A percentile compares a stretch with the other conserved stretches of the same genome.
These are phyloP conservation scores for Dilophus febrilis DNA, from an alignment of 2,888 invertebrate genomes.

Conservation along the genomic window DNA sequence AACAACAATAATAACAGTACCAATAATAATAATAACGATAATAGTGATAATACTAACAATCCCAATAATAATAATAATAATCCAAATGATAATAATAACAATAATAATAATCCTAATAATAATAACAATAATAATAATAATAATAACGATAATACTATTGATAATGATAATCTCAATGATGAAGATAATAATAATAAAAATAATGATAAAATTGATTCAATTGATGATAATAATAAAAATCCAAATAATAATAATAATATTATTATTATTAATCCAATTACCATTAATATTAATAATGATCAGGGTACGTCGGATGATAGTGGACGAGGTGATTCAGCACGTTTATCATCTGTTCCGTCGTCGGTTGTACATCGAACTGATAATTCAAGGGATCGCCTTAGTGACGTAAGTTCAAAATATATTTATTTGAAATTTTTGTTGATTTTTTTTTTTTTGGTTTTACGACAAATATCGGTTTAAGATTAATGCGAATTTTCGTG, in stretches of 20 bases:
- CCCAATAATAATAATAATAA: slow-evolving; percentile 11
- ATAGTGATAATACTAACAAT: slow-evolving; percentile 4
- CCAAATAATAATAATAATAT: too few species aligned
- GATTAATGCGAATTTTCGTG: too few species aligned
- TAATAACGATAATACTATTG: slow-evolving; percentile 11
- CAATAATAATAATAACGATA: background rate
- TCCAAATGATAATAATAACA: slow-evolving; percentile 8
- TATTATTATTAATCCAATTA: too few species aligned
- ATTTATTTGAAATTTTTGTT: slow-evolving; percentile 6
- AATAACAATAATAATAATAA: slow-evolving; percentile 10
- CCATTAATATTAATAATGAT: slow-evolving; percentile 32
- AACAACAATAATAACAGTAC: background rate
- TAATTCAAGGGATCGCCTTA: slow-evolving; percentile 68
- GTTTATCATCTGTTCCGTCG: slow-evolving; percentile 58
- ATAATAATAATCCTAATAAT: slow-evolving; percentile 7
- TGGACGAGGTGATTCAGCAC: slow-evolving; percentile 62
- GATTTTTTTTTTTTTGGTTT: too few species aligned
- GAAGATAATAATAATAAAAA: background rate
- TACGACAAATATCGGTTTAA: too few species aligned
- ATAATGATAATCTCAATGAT: slow-evolving; percentile 11
- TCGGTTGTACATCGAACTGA: slow-evolving; percentile 61
- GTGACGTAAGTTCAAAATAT: slow-evolving; percentile 69
- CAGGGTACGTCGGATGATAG: slow-evolving; percentile 74
- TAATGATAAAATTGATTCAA: too few species aligned
- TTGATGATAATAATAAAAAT: too few species aligned